Base-by-base conservation (phyloP, 1,140 invertebrate genomes). In the Elysia chlorotica region DNA sequence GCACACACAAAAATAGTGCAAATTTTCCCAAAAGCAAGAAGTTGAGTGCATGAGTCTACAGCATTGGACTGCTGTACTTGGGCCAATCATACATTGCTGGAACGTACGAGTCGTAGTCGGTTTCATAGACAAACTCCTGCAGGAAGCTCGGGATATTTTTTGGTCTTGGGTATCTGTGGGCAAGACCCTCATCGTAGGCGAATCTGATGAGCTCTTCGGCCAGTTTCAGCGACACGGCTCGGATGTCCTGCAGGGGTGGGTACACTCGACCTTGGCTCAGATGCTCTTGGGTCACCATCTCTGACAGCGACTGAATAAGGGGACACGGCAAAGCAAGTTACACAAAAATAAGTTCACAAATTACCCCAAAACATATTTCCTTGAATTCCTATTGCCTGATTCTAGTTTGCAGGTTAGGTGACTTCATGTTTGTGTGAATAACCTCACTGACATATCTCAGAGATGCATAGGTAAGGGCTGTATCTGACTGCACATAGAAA, bases 181-280 rank as follows among this genome's bases (percentile, higher is more conserved):
- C 90, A 14, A 88, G 78, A 3, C 85, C 85, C 33, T 89, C 92
- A 83, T 91, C 89, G 81, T 97, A 99, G n/a, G 95, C 94, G 86
- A 95, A 94, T 74, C 96, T 91, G 35, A 94, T 93, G 72, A 99
- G 88, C 78, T 92, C 90, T 2, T 91, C 90, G 5, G 97, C 97
- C 78, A 99, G 98, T 76, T 91, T 90, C 1, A 96, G 79, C 0
- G 97, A 99, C 65, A 96, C 95, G 61, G 94, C 91, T 74, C 92
- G 91, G 80, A 99, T 97, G 23, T 92, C 91, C n/a, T 90, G 88
- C 14, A 99, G 89, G 0, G 96, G 95, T 21, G 98, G 98, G 85
- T 99, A 99, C 31, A 99, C 90, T 76, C 95, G 93, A n/a, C 97
- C 97, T 70, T 91, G 91, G 0, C 90, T 90, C 48, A 99, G 89